Evolutionary conservation across 2,113 vertebrate species (phyloP), one percentile per base, ranked within the genome.

Genomic region (Leucopternis melanops): DNA sequence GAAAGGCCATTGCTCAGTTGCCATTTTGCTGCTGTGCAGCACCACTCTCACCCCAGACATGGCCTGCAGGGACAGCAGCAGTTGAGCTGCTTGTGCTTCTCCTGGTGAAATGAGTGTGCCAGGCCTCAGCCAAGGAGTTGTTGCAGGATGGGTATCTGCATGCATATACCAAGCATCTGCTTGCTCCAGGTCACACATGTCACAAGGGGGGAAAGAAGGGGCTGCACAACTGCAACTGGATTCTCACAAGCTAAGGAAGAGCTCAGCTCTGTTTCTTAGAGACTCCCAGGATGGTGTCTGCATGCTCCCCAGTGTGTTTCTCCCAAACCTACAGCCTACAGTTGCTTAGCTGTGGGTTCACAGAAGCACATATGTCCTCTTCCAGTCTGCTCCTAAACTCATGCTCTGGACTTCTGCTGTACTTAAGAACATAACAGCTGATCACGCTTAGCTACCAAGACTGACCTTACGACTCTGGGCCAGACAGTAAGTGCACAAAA

Each of bases 231-330:
- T 85, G 36, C 59, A 70, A 5, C 17, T 38, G 34, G n/a, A 47
- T 52, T 26, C 31, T 78, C 36, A 44, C 0, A 0, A 70, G 40
- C n/a, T 73, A 18, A 50, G 32, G 32, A 78, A 57, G 14, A 59
- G 26, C 26, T 74, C 55, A 17, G 13, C 12, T 85, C 15, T 40
- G n/a, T 36, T 22, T 81, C 50, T 36, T 16, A 65, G 25, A 59
- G 80, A 15, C 16, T 55, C 42, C 8, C 31, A 58, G 27, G 38
- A 54, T 0, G 0, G 14, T 61, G 13, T 32, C 36, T 84, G 27
- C 34, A 14, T 20, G 16, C 4, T 84, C 23, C 8, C 12, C n/a
- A 0, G 0, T 25, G 32, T 17, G 20, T 63, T 78, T 89, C 58
- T n/a, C n/a, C 16, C 78, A 74, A 57, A 20, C 17, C 70, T 49